Evolutionary conservation across 2,888 invertebrate genomes (phyloP).

Genomic region (Hirtodrosophila histrioides): DNA sequence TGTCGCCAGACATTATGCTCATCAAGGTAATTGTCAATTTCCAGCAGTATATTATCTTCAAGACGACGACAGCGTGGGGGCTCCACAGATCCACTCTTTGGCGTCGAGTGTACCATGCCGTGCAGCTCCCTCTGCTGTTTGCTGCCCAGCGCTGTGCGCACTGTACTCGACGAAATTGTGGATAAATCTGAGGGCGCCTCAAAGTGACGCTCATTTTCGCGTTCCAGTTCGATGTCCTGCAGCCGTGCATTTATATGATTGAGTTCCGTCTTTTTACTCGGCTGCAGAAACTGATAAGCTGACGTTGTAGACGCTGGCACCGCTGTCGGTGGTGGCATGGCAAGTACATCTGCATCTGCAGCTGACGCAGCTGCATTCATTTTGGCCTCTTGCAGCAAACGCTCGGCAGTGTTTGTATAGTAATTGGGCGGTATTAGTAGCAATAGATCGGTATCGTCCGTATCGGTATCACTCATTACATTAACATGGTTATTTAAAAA

Average conservation of each 20-base stretch:
- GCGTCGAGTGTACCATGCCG: slow-evolving; percentile 82
- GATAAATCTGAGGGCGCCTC: slow-evolving; percentile 81
- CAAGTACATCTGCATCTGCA: slow-evolving; percentile 54
- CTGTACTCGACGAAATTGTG: slow-evolving; percentile 81
- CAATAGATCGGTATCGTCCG: slow-evolving; percentile 93
- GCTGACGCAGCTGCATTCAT: slow-evolving; percentile 37
- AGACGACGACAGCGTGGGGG: slow-evolving; percentile 24
- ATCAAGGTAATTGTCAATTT: slow-evolving; percentile 82
- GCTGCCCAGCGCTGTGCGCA: slow-evolving; percentile 54
- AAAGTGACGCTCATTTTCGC: slow-evolving; percentile 45
- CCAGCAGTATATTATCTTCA: slow-evolving; percentile 73
- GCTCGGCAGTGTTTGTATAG: slow-evolving; percentile 85
- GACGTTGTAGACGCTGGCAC: slow-evolving; percentile 55
- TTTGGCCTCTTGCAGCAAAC: slow-evolving; percentile 71
- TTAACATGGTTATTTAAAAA: slow-evolving; percentile 25
- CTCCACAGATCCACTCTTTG: slow-evolving; percentile 69
- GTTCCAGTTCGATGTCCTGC: slow-evolving; percentile 68
- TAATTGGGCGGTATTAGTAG: slow-evolving; percentile 92
- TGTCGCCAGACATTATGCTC: slow-evolving; percentile 63
- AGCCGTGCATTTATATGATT: slow-evolving; percentile 81
- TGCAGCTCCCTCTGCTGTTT: slow-evolving; percentile 29
- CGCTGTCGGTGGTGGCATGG: slow-evolving; percentile 65
- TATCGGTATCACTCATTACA: slow-evolving; percentile 85
- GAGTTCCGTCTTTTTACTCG: slow-evolving; percentile 75
- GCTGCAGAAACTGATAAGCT: slow-evolving; percentile 73